These are phyloP conservation scores for Dinoponera quadriceps DNA, from an alignment of 1,140 invertebrate genomes.

Conservation along the genomic window DNA sequence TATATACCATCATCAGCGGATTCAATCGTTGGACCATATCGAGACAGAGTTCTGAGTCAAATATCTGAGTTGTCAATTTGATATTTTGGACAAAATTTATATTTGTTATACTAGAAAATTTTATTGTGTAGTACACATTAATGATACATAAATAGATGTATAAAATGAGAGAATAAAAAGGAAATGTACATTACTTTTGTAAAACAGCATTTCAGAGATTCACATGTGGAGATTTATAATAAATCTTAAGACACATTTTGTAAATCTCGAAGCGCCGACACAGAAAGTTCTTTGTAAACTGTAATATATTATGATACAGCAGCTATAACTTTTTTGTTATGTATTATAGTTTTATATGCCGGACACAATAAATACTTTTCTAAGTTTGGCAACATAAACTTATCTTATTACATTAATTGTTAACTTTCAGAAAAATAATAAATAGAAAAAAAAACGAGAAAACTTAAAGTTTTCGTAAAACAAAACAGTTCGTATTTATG, in stretches of 20 bases:
- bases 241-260: background rate
- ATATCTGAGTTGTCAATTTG: constrained; percentile 40
- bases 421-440: too few relatives aligned
- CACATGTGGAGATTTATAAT: background rate
- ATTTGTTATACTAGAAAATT: constrained; percentile 58
- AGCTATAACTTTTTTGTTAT: too few relatives aligned
- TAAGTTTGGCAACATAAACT: too few relatives aligned
- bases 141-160: constrained; percentile 59
- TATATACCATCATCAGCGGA: constrained; percentile 78
- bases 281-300: background rate
- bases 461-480: too few relatives aligned
- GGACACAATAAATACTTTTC: too few relatives aligned
- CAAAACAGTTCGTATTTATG: too few relatives aligned
- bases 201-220: constrained; percentile 12
- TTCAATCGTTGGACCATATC: constrained; percentile 66
- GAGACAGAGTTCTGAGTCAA: constrained; percentile 79
- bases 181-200: constrained; percentile 72
- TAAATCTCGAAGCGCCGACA: background rate
- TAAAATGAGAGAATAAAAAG: too few relatives aligned
- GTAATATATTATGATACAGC: too few relatives aligned
- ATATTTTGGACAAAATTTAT: constrained; percentile 59
- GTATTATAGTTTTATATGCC: too few relatives aligned
- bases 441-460: too few relatives aligned
- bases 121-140: constrained; percentile 70
- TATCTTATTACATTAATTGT: too few relatives aligned